These are phyloP conservation scores for Pterocles gutturalis DNA, from an alignment of 2,113 vertebrate species.

Conservation along the genomic window DNA sequence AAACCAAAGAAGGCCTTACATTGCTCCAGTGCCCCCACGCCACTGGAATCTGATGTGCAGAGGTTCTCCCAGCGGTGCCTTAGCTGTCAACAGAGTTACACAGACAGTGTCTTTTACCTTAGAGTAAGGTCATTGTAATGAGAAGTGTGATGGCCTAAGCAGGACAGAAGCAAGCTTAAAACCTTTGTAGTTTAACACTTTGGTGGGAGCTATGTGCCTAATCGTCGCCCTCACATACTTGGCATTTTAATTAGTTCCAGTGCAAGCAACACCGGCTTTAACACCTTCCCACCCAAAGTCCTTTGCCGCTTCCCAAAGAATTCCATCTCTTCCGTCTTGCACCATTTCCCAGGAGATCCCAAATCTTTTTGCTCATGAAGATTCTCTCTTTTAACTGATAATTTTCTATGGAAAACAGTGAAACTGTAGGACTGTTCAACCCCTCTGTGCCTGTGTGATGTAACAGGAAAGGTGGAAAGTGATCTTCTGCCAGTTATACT, in stretches of 20 bases:
- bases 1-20: not conserved
- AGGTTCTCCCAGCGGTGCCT: not conserved
- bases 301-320: not conserved
- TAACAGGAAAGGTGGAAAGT: not conserved
- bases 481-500: not conserved
- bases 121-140: not conserved
- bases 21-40: not conserved
- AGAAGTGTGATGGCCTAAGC: not conserved
- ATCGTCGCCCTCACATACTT: accelerated
- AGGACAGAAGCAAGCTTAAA: not conserved
- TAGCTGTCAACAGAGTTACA: not conserved
- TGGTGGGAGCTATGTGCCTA: not conserved
- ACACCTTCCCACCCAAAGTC: not conserved
- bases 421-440: not conserved
- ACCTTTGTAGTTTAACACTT: not conserved
- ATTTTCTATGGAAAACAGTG: not conserved
- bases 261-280: not conserved
- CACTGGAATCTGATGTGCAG: not conserved
- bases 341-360: not conserved
- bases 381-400: not conserved
- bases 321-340: not conserved
- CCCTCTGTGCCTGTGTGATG: not conserved
- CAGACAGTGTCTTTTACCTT: not conserved
- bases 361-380: not conserved
- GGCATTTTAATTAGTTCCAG: not conserved